Percentiles rank a stretch among this genome's conserved stretches.
Evolutionary conservation across 2,113 vertebrate genomes (phyloP).

Genomic region (Paedocypris sp.): DNA sequence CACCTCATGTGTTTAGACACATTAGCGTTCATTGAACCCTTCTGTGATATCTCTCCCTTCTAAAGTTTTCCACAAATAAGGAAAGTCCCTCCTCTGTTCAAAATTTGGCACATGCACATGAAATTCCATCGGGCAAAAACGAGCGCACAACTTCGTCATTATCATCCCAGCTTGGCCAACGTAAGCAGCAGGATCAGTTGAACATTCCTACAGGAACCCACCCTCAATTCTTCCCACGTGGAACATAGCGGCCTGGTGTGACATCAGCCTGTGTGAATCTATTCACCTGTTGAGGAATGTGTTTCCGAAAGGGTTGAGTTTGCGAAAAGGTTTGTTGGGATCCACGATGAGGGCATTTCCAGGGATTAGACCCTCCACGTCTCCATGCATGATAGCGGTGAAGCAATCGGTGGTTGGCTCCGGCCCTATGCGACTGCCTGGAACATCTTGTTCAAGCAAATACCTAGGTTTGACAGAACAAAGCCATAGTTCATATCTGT

Average conservation of each 20-base stretch:
- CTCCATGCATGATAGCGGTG: slow-evolving; percentile 85
- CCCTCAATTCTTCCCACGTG: background rate
- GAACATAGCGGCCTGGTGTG: background rate
- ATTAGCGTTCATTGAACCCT: slow-evolving; percentile 42
- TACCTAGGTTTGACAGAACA: slow-evolving; percentile 57
- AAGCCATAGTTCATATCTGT: background rate
- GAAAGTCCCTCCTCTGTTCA: slow-evolving; percentile 46
- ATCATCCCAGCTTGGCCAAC: slow-evolving; percentile 16
- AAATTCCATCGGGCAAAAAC: slow-evolving; percentile 55
- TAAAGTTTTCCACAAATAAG: slow-evolving; percentile 63
- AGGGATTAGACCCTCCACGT: slow-evolving; percentile 68
- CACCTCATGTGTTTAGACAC: slow-evolving; percentile 34
- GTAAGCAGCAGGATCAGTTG: background rate
- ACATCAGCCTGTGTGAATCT: background rate
- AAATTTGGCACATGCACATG: slow-evolving; percentile 54
- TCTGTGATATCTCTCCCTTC: slow-evolving; percentile 48
- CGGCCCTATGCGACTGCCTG: slow-evolving; percentile 78
- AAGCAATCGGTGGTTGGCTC: slow-evolving; percentile 91
- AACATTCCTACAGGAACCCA: background rate
- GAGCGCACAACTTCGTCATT: slow-evolving; percentile 26
- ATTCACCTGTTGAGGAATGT: slow-evolving; percentile 85
- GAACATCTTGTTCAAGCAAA: slow-evolving; percentile 84
- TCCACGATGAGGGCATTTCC: slow-evolving; percentile 89
- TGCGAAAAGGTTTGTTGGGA: slow-evolving; percentile 85
- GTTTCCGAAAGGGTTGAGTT: slow-evolving; percentile 85